Evolutionary conservation across 2,113 vertebrate species (phyloP), one percentile per base, ranked within the genome.

Genomic region (Papio anubis): DNA sequence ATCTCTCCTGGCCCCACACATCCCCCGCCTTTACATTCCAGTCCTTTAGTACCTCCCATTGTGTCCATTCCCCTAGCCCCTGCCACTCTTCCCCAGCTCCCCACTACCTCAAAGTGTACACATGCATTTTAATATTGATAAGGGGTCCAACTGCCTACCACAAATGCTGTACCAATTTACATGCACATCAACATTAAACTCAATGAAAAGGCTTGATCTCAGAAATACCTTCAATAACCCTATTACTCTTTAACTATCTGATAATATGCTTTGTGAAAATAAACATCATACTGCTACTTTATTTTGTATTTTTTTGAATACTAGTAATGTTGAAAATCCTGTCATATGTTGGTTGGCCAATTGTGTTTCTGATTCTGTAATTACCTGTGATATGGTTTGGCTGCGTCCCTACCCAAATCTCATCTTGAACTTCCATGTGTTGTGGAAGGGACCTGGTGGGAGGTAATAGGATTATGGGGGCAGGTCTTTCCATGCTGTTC

Each of bases 291-390:
- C 20, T 76, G 40, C 20, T 18, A 30, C 81, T 78, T 48, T 68
- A 82, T 45, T 27, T 88, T 75, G 18, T 57, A 85, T 52, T 88
- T 92, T 85, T 64, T 73, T 38, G 27, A 55, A 52, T 75, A 35
- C 21, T 70, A 82, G 52, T 82, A 70, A 72, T 72, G 52, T 27
- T 80, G 76, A 70, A 70, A 88, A 50, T 73, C 45, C 68, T 66
- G 45, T 64, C 43, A 45, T 55, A 14, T 75, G 17, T n/a, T 59
- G 66, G 38, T 40, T 78, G 12, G 2, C 64, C 43, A 88, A 38
- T 25, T 82, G n/a, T 68, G 84, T 97, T 96, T 78, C 25, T 94
- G 20, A 86, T 38, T 80, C 38, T 76, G 61, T 80, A 91, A 80
- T 27, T 87, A 30, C 18, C 66, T 87, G 40, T 90, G 27, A 52